Base-by-base conservation (phyloP, 1,140 invertebrate species). In the Pseudachorutes palmiensis region DNA sequence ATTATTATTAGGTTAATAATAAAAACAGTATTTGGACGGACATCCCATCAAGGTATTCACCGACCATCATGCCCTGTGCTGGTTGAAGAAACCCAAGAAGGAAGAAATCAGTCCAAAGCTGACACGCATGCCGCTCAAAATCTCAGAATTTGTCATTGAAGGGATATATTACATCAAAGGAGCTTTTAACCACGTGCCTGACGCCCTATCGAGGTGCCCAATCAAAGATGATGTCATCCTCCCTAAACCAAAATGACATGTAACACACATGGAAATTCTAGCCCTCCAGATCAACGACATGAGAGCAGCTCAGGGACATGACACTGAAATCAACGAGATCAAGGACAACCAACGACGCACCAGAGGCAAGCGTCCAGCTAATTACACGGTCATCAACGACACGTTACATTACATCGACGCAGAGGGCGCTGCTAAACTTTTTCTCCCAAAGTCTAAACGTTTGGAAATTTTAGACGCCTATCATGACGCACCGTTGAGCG, bases 61-160 rank as follows among this genome's bases (percentile, higher is more conserved):
- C 1, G 67, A 68, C 32, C 62, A 64, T 32, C 31, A 48, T 48
- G 55, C 22, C 1, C 48, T 68, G 5, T 64, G 61, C 49, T 45
- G n/a, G 9, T 9, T 68, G 22, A 5, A 64, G 26, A 2, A 36
- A 24, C 5, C 33, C 16, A 58, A 31, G 30, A 68, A 68, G 32
- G 9, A 62, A 9, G 49, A 65, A 28, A 26, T 58, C 3, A 30
- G 55, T 16, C 49, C 64, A 12, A 65, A 65, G 24, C 24, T 65
- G 33, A 32, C 51, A 2, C 2, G 64, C 5, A 65, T 65, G 64
- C 2, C 29, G 9, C 22, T 65, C 1, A 9, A 2, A 12, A 14
- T 65, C 2, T 2, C 19, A 1, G 49, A 65, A 41, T 59, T 9
- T 12, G 22, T 32, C 22, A 58, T 65, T n/a, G 19, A 9, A 2